Percentiles rank a stretch among this genome's conserved stretches.
Evolutionary conservation across 2,888 invertebrate species (phyloP).

Genomic region (Nowickia ferox): DNA sequence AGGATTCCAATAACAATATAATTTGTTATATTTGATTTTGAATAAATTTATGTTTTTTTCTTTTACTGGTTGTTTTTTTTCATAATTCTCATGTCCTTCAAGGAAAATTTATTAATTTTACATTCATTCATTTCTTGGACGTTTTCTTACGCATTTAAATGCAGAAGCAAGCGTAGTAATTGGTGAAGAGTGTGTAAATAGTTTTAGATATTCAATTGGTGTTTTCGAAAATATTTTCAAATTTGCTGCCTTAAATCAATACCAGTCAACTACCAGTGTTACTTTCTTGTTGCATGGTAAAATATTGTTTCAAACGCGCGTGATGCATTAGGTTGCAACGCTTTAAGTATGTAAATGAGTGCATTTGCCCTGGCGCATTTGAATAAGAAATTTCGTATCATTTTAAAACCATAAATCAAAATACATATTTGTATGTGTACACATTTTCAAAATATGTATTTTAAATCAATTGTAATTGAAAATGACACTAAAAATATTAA

Average conservation of each 20-base stretch:
- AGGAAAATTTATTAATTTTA: slow-evolving; percentile 65
- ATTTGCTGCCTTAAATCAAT: slow-evolving; percentile 70
- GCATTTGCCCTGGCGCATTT: neutral
- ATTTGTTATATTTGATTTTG: slow-evolving; percentile 54
- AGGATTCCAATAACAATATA: slow-evolving; percentile 50
- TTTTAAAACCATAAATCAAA: slow-evolving; percentile 67
- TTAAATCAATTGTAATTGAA: slow-evolving; percentile 53
- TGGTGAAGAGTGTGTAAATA: slow-evolving; percentile 4
- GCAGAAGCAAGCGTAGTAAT: slow-evolving; percentile 5
- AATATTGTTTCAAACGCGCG: slow-evolving; percentile 58
- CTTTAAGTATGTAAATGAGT: slow-evolving; percentile 41
- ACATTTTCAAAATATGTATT: slow-evolving; percentile 47
- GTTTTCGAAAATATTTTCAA: slow-evolving; percentile 61
- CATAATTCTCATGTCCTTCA: slow-evolving; percentile 66
- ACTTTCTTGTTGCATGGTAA: slow-evolving; percentile 59
- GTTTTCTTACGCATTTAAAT: slow-evolving; percentile 40
- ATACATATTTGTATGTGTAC: neutral
- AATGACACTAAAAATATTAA: slow-evolving; percentile 54
- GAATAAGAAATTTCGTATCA: slow-evolving; percentile 34
- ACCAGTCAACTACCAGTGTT: slow-evolving; percentile 71
- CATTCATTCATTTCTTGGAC: slow-evolving; percentile 18
- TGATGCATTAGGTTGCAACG: slow-evolving; percentile 46
- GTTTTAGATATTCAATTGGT: slow-evolving; percentile 62
- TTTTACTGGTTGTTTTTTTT: neutral
- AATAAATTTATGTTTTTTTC: slow-evolving; percentile 20